Percentiles rank a stretch among this genome's conserved stretches.
Conservation (phyloP, 2,888 invertebrate species). For the Norana najaformis region DNA sequence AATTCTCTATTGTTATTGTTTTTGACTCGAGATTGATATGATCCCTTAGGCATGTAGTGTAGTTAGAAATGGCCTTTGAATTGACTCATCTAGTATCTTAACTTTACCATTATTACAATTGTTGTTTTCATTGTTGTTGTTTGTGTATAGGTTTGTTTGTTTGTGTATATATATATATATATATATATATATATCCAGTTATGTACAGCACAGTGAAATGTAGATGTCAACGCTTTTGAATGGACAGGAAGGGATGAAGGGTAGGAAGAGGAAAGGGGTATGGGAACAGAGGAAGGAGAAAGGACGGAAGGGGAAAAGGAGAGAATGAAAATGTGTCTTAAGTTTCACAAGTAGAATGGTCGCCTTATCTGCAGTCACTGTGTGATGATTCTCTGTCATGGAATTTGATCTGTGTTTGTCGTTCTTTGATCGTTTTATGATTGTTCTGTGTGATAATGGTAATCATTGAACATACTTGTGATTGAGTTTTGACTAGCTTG, state of each 20-base stretch:
- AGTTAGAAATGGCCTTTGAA: neutral
- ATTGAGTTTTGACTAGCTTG: neutral
- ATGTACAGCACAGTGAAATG: neutral
- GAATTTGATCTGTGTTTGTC: too few species aligned
- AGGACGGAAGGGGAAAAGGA: neutral
- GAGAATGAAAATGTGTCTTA: neutral
- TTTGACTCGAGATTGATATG: neutral
- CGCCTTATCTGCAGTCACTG: too few species aligned
- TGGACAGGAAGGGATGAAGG: neutral
- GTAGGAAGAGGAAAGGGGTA: neutral
- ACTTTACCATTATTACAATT: too few species aligned
- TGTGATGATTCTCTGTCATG: too few species aligned
- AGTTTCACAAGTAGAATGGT: too few species aligned
- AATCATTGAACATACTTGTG: too few species aligned
- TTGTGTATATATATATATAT: neutral
- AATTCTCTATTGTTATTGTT: neutral
- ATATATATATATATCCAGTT: neutral
- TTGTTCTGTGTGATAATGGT: neutral
- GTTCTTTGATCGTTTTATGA: neutral
- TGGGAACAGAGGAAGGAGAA: neutral
- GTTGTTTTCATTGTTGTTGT: neutral
- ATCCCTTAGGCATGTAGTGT: too few species aligned
- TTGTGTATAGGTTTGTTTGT: neutral
- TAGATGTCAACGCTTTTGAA: neutral
- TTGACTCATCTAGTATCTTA: neutral